Conservation (phyloP, 2,113 vertebrate genomes). For the Cynoglossus semilaevis region DNA sequence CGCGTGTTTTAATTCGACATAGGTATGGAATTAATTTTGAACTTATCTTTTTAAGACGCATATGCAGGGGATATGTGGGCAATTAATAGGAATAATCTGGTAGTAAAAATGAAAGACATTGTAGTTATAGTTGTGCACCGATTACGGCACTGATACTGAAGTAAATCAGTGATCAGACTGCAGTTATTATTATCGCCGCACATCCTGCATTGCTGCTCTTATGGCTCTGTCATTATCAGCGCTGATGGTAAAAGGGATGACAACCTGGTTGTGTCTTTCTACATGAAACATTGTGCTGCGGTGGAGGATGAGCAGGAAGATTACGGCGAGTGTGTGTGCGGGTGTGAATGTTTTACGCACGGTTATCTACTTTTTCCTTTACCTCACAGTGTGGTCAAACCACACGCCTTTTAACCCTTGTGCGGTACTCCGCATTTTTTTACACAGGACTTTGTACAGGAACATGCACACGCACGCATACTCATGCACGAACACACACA, state of each 20-base stretch:
- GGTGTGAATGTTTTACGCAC: conserved; percentile 23
- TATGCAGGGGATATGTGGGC: background rate
- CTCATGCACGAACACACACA: background rate
- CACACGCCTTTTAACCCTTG: background rate
- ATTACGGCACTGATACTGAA: conserved; percentile 49
- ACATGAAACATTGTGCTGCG: conserved; percentile 36
- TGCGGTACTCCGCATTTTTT: too few species aligned
- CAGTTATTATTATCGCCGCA: conserved; percentile 47
- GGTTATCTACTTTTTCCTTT: background rate
- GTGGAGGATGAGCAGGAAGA: conserved; percentile 9
- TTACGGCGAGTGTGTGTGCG: conserved; percentile 15
- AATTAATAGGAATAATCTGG: conserved; percentile 13
- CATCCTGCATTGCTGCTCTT: conserved; percentile 35
- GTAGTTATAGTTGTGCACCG: conserved; percentile 43
- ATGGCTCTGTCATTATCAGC: conserved; percentile 49
- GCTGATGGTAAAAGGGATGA: conserved; percentile 16
- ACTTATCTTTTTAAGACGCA: too few species aligned
- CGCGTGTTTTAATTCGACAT: too few species aligned
- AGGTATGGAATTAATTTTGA: too few species aligned
- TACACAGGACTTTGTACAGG: too few species aligned
- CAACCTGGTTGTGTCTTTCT: conserved; percentile 34
- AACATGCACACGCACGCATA: background rate
- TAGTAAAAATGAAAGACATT: conserved; percentile 20
- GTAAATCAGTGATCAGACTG: conserved; percentile 29
- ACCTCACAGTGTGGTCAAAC: background rate